phyloP scores from a whole-genome alignment of 2,888 invertebrate species.

The Saturnia pavonia region DNA sequence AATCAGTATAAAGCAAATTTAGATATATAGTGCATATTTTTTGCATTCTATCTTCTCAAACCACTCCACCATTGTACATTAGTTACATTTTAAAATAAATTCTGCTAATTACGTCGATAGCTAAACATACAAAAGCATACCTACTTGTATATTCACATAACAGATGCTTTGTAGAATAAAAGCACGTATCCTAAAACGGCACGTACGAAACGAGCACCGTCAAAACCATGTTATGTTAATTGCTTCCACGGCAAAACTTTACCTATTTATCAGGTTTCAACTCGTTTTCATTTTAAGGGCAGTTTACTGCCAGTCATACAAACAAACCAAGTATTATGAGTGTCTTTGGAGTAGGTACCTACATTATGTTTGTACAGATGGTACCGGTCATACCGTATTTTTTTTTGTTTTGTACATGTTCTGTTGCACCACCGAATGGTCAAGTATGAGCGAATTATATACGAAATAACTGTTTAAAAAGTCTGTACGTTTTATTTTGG shows the following conservation, averaged over 20 bases:
- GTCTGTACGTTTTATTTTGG: slow-evolving; percentile 26
- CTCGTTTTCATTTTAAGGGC: slow-evolving; percentile 35
- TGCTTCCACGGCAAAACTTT: slow-evolving; percentile 47
- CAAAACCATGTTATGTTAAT: slow-evolving; percentile 44
- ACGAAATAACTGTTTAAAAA: slow-evolving; percentile 32
- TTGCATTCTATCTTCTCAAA: background rate
- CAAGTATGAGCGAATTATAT: slow-evolving; percentile 37
- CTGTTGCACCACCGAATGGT: slow-evolving; percentile 32
- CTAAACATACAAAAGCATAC: background rate
- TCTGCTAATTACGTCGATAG: slow-evolving; percentile 10
- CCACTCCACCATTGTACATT: background rate
- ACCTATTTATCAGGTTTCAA: slow-evolving; percentile 39
- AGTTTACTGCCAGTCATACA: slow-evolving; percentile 35
- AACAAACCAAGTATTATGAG: slow-evolving; percentile 27
- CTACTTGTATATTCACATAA: background rate
- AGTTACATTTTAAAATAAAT: background rate
- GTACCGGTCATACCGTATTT: slow-evolving; percentile 26
- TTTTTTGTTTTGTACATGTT: slow-evolving; percentile 32
- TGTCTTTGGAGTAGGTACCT: slow-evolving; percentile 19
- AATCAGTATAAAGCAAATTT: background rate
- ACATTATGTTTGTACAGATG: slow-evolving; percentile 45
- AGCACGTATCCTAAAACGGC: slow-evolving; percentile 29
- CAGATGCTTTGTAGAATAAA: slow-evolving; percentile 28
- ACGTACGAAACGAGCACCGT: slow-evolving; percentile 24
- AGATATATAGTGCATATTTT: background rate